Evolutionary conservation across 2,797 vertebrate species (phyloP), one percentile per base, ranked within the genome.

Genomic region (Buceros bicornis): DNA sequence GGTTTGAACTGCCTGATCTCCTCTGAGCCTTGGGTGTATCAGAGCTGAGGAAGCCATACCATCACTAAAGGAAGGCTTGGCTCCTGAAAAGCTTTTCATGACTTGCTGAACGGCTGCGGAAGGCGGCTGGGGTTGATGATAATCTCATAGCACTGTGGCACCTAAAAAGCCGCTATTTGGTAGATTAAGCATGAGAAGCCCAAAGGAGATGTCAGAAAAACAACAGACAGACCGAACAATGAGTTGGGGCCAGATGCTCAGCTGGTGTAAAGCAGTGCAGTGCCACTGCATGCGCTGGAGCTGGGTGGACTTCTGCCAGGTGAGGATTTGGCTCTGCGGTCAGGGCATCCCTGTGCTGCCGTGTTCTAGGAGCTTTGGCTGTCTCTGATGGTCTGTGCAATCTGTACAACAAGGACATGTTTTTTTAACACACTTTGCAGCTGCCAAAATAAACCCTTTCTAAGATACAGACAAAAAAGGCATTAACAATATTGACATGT

Each of bases 361-460:
- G 33, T 16, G 26, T 89, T 56, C 82, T 70, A 26, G 81, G 57
- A 81, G 72, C 84, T 81, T 66, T 80, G 72, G 65, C 57, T 92
- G 37, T 91, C 26, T 26, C 22, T 10, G 6, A 4, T 7, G 3
- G 10, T 33, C 81, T 40, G 6, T 82, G 82, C 29, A 40, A 72
- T 56, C 71, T 67, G 28, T 72, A 78, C 50, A 72, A 64, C 48
- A 51, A 71, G 74, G 62, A 79, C 58, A 5, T 28, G 29, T 21
- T 57, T 80, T 90, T 80, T 43, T 25, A 67, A 56, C 69, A 48
- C 9, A 5, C 19, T 83, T 51, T 78, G 60, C 43, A 43, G 64
- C 85, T 96, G 89, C 91, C 96, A 91, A 93, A 92, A 78, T 47
- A 93, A 93, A 93, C 33, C 24, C 61, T 58, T 26, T 35, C 60